phyloP scores from a whole-genome alignment of 2,797 vertebrate genomes.

The Poecile montanus region DNA sequence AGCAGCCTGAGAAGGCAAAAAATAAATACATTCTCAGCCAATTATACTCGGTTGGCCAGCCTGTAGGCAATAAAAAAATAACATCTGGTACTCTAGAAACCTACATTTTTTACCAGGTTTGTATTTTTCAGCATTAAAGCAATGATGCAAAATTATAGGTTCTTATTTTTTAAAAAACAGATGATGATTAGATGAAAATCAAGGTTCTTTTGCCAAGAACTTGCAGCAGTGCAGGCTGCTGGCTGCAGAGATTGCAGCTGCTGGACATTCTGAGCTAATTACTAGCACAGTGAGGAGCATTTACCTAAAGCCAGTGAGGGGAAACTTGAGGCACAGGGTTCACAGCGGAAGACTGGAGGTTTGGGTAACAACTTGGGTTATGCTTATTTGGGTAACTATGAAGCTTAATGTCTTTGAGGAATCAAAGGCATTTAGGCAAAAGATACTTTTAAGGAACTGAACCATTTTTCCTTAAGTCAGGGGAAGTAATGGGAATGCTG shows the following conservation, averaged over 20 bases:
- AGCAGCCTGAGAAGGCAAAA: conserved; percentile 10
- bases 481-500: not conserved
- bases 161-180: not conserved
- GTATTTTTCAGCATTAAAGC: not conserved
- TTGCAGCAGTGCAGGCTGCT: not conserved
- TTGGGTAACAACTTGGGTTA: not conserved
- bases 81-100: not conserved
- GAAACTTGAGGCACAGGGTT: not conserved
- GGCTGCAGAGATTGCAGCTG: not conserved
- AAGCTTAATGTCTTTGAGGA: not conserved
- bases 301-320: not conserved
- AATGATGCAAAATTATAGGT: not conserved
- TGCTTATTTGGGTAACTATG: not conserved
- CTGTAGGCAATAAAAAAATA: conserved; percentile 1
- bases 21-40: not conserved
- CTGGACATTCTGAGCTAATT: not conserved
- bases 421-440: not conserved
- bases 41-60: not conserved
- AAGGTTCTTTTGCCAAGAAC: not conserved
- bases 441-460: not conserved
- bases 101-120: conserved; percentile 11
- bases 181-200: not conserved
- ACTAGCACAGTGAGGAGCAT: not conserved
- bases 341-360: not conserved
- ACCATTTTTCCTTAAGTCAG: not conserved